Evolutionary conservation across 2,888 invertebrate genomes (phyloP).

Genomic region (Maniola hyperantus): DNA sequence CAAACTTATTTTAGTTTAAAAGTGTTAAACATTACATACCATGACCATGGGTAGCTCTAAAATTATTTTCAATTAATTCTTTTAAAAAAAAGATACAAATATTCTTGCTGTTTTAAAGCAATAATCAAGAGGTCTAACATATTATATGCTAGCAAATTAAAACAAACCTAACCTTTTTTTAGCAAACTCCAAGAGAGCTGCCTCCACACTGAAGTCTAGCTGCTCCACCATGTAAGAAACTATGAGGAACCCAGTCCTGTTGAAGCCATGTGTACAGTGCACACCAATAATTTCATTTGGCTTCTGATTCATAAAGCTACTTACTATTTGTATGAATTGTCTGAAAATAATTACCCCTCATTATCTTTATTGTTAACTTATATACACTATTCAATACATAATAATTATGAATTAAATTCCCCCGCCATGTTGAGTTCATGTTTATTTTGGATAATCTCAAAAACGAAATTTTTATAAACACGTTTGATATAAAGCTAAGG

Average conservation of each 20-base stretch:
- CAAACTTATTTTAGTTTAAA: too few relatives aligned
- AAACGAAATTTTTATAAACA: too few relatives aligned
- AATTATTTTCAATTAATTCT: too few relatives aligned
- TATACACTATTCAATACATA: too few relatives aligned
- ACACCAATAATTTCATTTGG: constrained; percentile 91
- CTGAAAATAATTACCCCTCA: constrained; percentile 47
- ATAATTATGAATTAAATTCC: too few relatives aligned
- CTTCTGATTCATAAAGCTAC: constrained; percentile 89
- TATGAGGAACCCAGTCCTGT: constrained; percentile 98
- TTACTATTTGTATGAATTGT: constrained; percentile 91
- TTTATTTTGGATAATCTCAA: too few relatives aligned
- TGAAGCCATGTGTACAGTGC: constrained; percentile 99
- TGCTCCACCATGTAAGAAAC: constrained; percentile 94
- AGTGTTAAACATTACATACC: too few relatives aligned
- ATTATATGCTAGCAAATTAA: background rate
- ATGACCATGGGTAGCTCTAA: too few relatives aligned
- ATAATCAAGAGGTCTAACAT: background rate
- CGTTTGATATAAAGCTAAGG: too few relatives aligned
- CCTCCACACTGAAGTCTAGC: constrained; percentile 91
- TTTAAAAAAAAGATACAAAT: too few relatives aligned
- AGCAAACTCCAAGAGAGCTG: constrained; percentile 90
- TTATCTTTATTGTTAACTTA: background rate
- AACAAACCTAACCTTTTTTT: constrained; percentile 77
- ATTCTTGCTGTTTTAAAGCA: too few relatives aligned
- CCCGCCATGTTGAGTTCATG: too few relatives aligned